Evolutionary conservation across 64 coral and sea anemone species (phyloP).

Genomic region (Cladopsammia gracilis): DNA sequence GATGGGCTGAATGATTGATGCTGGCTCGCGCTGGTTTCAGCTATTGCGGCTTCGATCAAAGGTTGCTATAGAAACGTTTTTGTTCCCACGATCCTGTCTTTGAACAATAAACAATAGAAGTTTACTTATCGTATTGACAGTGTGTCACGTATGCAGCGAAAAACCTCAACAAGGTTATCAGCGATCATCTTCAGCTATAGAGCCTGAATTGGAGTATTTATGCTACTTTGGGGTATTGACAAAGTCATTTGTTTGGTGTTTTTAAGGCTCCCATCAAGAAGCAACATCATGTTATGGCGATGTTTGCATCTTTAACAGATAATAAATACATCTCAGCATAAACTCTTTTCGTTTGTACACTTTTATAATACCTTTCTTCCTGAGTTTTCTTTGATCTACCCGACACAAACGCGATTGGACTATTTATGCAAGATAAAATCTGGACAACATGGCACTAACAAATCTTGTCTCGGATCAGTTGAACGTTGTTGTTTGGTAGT

Average conservation of each 20-base stretch:
- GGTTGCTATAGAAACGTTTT: slow-evolving; percentile 1
- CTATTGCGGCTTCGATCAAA: neutral
- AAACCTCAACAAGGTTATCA: neutral
- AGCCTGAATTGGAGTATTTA: too few relatives aligned
- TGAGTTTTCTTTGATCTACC: neutral
- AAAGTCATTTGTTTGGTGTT: neutral
- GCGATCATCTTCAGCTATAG: too few relatives aligned
- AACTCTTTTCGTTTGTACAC: neutral
- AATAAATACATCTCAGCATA: neutral
- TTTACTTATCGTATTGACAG: neutral
- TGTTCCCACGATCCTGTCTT: neutral
- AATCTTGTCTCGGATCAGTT: too few relatives aligned
- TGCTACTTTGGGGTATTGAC: too few relatives aligned
- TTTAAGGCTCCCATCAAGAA: neutral
- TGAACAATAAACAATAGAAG: neutral
- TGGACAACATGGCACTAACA: neutral
- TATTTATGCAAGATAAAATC: neutral
- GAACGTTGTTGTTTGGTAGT: too few relatives aligned
- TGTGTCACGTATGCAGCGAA: neutral
- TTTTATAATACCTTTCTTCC: neutral
- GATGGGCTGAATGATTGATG: neutral
- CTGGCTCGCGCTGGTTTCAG: too few relatives aligned
- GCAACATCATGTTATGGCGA: too few relatives aligned
- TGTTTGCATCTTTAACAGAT: slow-evolving; percentile 12
- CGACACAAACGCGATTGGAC: neutral